Base-by-base conservation (phyloP, 2,113 vertebrate species). In the Lophochroa leadbeateri region DNA sequence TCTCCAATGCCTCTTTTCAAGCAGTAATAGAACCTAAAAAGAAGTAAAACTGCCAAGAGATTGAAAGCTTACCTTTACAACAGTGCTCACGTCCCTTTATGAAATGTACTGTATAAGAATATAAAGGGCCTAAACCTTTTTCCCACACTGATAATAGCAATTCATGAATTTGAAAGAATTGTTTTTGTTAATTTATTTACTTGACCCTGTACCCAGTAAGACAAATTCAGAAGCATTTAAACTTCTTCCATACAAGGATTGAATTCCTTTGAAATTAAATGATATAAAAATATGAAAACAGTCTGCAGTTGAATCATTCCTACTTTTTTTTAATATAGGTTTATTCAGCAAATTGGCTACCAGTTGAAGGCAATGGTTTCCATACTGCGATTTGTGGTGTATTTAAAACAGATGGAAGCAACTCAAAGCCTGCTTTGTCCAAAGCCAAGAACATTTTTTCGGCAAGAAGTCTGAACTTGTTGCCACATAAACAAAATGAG, bases 371-470 rank as follows among this genome's bases (percentile, higher is more conserved):
- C 86, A 86, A 95, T 95, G 91, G 92, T 97, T 98, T 97, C 94
- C 82, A 88, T 95, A 94, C 94, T 96, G 87, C 67, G 79, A 71
- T 96, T 94, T 98, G 96, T 88, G 94, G 95, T 94, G 96, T 97
- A 96, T 97, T 98, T 97, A 95, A 97, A 97, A 97, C 96, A 97
- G 97, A 97, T 94, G 76, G 96, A 97, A 96, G 92, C 92, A 97
- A 95, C 97, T 98, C 94, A 95, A 94, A 96, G 93, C 79, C 37
- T 60, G 89, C 95, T 95, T 97, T 97, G 96, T 97, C 86, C 96
- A 96, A 97, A 95, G 97, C 98, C 98, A 98, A 97, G 98, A 96
- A 98, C 97, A 98, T 98, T 98, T 98, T 97, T 97, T 97, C 85
- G 13, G 86, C 95, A 96, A 94, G 88, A 88, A 91, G 90, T 97